phyloP scores from a whole-genome alignment of 2,888 invertebrate species.

The Pollenia angustigena region DNA sequence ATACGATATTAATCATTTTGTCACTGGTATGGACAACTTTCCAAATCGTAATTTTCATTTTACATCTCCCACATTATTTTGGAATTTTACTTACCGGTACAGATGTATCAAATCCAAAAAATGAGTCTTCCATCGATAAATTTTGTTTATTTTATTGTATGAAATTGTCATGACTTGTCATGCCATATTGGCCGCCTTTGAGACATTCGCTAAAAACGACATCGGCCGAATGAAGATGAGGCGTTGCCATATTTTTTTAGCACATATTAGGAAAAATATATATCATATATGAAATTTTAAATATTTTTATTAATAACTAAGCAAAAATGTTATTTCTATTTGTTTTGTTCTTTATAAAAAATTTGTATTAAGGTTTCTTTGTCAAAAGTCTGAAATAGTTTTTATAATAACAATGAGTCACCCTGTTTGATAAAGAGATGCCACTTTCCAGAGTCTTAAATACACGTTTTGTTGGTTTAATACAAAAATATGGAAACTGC shows the following conservation, averaged over 20 bases:
- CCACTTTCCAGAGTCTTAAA: too few species aligned
- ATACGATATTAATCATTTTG: neutral
- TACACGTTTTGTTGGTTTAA: too few species aligned
- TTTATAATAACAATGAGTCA: too few species aligned
- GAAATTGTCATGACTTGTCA: slow-evolving; percentile 89
- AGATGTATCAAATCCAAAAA: slow-evolving; percentile 93
- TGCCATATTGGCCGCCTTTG: slow-evolving; percentile 78
- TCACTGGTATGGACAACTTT: neutral
- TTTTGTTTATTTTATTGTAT: slow-evolving; percentile 87
- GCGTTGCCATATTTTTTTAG: slow-evolving; percentile 40
- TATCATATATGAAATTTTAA: neutral
- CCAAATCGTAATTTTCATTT: neutral
- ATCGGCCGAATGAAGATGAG: slow-evolving; percentile 24
- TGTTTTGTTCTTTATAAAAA: too few species aligned
- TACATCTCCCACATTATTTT: neutral
- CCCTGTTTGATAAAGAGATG: too few species aligned
- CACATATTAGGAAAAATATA: neutral
- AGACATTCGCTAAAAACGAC: slow-evolving; percentile 67
- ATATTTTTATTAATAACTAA: neutral
- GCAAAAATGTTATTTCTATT: too few species aligned
- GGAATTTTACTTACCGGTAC: slow-evolving; percentile 88
- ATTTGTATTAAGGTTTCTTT: too few species aligned
- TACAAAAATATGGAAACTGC: too few species aligned
- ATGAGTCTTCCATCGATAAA: slow-evolving; percentile 92
- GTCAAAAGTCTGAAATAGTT: too few species aligned